Evolutionary conservation across 1,140 invertebrate species (phyloP).

Genomic region (Leptinotarsa undecemlineata): DNA sequence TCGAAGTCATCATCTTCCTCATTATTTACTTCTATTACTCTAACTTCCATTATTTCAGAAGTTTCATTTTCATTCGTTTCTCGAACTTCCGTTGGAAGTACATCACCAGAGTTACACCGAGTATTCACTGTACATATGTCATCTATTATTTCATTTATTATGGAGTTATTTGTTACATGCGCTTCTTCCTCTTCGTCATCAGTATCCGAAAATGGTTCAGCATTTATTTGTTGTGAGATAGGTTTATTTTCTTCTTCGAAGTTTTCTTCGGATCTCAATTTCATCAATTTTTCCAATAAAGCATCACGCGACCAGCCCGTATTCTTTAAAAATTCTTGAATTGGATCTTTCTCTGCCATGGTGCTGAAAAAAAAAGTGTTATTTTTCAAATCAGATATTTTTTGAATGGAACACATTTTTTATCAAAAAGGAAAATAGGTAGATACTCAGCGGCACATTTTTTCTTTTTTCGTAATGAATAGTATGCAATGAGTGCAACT

Average conservation of each 20-base stretch:
- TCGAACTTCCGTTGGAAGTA: neutral
- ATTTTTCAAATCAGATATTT: no score
- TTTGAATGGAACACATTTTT: no score
- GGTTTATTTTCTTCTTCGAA: neutral
- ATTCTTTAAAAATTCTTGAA: conserved; percentile 17
- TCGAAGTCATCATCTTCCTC: conserved; percentile 23
- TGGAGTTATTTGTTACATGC: conserved; percentile 9
- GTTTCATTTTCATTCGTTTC: conserved; percentile 15
- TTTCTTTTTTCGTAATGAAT: no score
- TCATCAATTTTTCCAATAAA: conserved; percentile 15
- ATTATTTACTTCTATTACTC: conserved; percentile 29
- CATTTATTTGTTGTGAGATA: neutral
- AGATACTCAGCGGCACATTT: no score
- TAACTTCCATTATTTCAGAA: conserved; percentile 30
- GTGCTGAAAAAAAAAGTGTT: neutral
- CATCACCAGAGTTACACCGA: neutral
- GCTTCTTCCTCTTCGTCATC: conserved; percentile 17
- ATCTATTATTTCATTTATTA: conserved; percentile 20
- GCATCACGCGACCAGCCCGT: conserved; percentile 25
- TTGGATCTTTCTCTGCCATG: conserved; percentile 17
- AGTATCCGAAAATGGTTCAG: conserved; percentile 18
- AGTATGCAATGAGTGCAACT: no score
- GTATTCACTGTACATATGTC: neutral
- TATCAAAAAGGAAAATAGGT: no score
- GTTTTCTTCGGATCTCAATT: conserved; percentile 1